Evolutionary conservation across 2,797 vertebrate species (phyloP).

Genomic region (Sebastes hubbsi): DNA sequence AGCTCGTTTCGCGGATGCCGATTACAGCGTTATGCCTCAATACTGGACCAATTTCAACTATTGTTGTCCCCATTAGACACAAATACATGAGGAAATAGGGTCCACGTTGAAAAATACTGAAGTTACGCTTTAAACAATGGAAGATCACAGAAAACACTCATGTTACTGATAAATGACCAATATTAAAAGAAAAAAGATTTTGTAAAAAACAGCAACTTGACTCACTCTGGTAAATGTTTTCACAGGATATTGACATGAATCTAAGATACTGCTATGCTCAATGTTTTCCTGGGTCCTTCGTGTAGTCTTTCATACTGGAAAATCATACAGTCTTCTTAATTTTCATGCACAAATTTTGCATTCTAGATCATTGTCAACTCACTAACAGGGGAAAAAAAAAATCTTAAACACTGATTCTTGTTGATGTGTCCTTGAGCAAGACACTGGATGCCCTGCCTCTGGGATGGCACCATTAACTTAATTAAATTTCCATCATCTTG

Average conservation of each 20-base stretch:
- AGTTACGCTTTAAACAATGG: not conserved
- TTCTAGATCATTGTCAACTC: not conserved
- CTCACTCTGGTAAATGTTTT: not conserved
- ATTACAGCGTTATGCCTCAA: no score
- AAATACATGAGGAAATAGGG: no score
- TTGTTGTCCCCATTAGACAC: no score
- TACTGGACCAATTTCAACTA: no score
- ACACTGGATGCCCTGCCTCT: conserved; percentile 25
- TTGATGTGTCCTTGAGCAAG: conserved; percentile 52
- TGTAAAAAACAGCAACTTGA: not conserved
- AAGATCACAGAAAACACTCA: not conserved
- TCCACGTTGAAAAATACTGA: no score
- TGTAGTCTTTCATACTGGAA: not conserved
- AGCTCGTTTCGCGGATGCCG: no score
- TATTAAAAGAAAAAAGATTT: not conserved
- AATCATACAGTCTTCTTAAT: not conserved
- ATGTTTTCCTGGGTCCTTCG: not conserved
- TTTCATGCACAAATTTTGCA: not conserved
- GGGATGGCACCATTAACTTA: conserved; percentile 47
- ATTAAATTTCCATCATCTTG: conserved; percentile 40
- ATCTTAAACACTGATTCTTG: not conserved
- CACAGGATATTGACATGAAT: not conserved
- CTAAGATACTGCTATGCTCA: not conserved
- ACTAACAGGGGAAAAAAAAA: not conserved
- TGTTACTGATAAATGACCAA: not conserved